These are phyloP conservation scores for Loxodonta africana DNA, from an alignment of 2,113 vertebrate genomes.

Conservation along the genomic window DNA sequence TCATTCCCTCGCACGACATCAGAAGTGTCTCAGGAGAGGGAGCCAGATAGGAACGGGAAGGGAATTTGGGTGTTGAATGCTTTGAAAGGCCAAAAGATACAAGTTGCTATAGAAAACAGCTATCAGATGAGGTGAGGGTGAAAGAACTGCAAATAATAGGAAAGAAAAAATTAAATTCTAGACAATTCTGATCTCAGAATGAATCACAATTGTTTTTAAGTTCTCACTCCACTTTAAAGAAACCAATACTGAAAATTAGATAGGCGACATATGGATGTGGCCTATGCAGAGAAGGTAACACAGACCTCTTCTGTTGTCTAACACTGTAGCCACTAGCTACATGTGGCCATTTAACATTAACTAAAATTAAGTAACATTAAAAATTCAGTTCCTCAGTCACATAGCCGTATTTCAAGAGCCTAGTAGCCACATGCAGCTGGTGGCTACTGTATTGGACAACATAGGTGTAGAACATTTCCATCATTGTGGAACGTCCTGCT, in stretches of 20 bases:
- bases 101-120: background rate
- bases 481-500: background rate
- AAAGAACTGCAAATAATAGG: background rate
- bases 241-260: background rate
- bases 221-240: background rate
- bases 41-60: background rate
- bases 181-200: background rate
- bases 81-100: background rate
- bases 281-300: background rate
- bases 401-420: background rate
- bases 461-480: background rate
- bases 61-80: background rate
- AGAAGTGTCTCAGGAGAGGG: background rate
- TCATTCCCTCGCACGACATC: background rate
- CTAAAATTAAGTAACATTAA: background rate
- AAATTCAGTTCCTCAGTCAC: background rate
- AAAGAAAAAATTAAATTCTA: background rate
- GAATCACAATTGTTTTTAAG: background rate
- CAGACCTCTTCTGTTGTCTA: background rate
- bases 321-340: background rate
- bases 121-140: background rate
- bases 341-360: background rate
- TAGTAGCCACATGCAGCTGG: background rate
- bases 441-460: background rate
- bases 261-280: background rate